Evolutionary conservation across 2,797 vertebrate genomes (phyloP).

Genomic region (Molossus alvarezi): DNA sequence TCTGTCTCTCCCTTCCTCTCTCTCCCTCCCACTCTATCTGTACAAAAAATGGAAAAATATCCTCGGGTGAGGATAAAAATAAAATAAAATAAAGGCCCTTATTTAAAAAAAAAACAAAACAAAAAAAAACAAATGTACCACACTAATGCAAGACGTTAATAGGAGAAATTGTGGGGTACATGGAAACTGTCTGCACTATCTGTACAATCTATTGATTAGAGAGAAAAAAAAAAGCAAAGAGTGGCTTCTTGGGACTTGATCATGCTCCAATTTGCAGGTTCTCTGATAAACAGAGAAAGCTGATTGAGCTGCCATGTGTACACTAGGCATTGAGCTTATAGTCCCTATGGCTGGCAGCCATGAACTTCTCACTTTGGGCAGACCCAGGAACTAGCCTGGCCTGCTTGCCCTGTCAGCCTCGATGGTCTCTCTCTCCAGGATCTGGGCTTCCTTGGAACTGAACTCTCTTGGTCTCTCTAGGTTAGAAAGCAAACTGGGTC

Average conservation of each 20-base stretch:
- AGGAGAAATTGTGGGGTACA: neutral
- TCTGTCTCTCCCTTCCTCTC: too few relatives aligned
- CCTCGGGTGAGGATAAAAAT: too few relatives aligned
- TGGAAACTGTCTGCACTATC: neutral
- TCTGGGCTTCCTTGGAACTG: neutral
- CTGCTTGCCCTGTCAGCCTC: neutral
- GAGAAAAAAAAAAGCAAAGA: neutral
- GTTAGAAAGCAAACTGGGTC: constrained; percentile 40
- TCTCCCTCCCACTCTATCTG: too few relatives aligned
- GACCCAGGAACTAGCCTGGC: neutral
- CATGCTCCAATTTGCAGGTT: neutral
- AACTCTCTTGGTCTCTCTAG: neutral
- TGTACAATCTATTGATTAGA: neutral
- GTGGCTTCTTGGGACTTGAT: neutral
- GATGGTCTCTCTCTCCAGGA: neutral
- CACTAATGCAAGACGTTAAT: neutral
- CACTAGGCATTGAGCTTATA: neutral
- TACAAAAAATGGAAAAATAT: too few relatives aligned
- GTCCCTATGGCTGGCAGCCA: neutral
- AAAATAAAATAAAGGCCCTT: too few relatives aligned
- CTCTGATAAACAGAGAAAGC: neutral
- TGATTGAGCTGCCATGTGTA: neutral
- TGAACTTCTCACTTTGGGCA: neutral
- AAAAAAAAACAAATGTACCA: neutral
- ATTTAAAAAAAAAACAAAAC: too few relatives aligned